Evolutionary conservation across 2,113 vertebrate genomes (phyloP).

Genomic region (Cariama cristata): DNA sequence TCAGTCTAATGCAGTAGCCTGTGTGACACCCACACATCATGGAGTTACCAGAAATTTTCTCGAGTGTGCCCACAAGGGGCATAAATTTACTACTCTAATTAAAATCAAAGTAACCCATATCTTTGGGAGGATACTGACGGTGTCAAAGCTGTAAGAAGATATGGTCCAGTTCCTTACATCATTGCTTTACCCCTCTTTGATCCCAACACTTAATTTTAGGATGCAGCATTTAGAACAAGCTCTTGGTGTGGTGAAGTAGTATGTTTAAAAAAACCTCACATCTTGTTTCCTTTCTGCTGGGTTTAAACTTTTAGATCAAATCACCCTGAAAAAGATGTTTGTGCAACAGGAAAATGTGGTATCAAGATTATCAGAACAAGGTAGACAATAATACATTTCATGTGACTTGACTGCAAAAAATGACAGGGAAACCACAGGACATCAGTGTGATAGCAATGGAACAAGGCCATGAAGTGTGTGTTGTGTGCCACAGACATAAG

Average conservation of each 20-base stretch:
- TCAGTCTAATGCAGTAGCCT: not conserved
- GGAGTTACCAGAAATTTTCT: not conserved
- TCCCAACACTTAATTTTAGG: slow-evolving; percentile 48
- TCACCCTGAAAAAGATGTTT: slow-evolving; percentile 75
- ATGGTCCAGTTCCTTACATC: not conserved
- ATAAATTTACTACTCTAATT: not conserved
- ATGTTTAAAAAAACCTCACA: slow-evolving; percentile 27
- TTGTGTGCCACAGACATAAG: not conserved
- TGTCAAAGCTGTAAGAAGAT: not conserved
- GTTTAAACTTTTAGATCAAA: slow-evolving; percentile 66
- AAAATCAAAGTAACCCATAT: not conserved
- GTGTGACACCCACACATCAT: not conserved
- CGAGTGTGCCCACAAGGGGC: not conserved
- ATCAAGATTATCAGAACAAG: slow-evolving; percentile 74
- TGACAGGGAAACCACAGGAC: slow-evolving; percentile 56
- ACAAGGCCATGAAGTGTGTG: not conserved
- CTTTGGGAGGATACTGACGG: not conserved
- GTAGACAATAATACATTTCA: slow-evolving; percentile 70
- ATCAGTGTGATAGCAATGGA: not conserved
- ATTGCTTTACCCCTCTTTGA: not conserved
- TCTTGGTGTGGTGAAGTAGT: slow-evolving; percentile 27
- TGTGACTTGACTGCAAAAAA: slow-evolving; percentile 58
- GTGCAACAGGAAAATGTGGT: slow-evolving; percentile 81
- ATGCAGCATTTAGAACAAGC: slow-evolving; percentile 22
- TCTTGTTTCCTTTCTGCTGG: slow-evolving; percentile 67